phyloP scores from a whole-genome alignment of 2,797 vertebrate species.

The Cottoperca gobio region DNA sequence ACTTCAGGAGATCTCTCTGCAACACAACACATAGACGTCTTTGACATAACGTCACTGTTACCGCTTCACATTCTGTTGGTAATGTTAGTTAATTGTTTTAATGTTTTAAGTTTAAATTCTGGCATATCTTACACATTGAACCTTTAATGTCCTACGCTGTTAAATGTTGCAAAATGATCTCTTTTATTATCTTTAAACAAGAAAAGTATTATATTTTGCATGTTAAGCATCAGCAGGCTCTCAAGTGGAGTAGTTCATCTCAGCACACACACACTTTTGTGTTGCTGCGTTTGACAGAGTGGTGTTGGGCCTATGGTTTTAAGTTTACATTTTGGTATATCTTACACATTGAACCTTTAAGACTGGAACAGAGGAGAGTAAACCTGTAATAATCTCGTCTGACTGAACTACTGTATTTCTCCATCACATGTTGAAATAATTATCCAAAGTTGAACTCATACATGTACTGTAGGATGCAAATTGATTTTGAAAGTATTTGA shows the following conservation, averaged over 20 bases:
- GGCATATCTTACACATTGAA: too few species aligned
- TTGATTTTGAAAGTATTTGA: neutral
- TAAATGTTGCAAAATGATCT: neutral
- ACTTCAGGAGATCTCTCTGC: too few species aligned
- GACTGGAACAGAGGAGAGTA: constrained; percentile 5
- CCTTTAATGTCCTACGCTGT: neutral
- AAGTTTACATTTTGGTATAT: too few species aligned
- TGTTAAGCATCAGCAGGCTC: constrained; percentile 17
- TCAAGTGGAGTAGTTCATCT: neutral
- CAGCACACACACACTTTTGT: neutral
- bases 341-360: too few species aligned
- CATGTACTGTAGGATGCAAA: neutral
- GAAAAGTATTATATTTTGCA: neutral
- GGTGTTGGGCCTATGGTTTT: constrained; percentile 8
- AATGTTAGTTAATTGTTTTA: too few species aligned
- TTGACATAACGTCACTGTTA: too few species aligned
- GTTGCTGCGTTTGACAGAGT: constrained; percentile 15
- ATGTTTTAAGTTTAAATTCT: too few species aligned
- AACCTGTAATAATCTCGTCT: constrained; percentile 9
- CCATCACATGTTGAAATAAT: constrained; percentile 13
- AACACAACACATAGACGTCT: too few species aligned
- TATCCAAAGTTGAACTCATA: constrained; percentile 8
- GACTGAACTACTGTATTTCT: neutral
- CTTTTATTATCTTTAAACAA: neutral
- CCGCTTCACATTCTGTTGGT: too few species aligned